Evolutionary conservation across 2,113 vertebrate species (phyloP).

Genomic region (Onychostoma macrolepis): DNA sequence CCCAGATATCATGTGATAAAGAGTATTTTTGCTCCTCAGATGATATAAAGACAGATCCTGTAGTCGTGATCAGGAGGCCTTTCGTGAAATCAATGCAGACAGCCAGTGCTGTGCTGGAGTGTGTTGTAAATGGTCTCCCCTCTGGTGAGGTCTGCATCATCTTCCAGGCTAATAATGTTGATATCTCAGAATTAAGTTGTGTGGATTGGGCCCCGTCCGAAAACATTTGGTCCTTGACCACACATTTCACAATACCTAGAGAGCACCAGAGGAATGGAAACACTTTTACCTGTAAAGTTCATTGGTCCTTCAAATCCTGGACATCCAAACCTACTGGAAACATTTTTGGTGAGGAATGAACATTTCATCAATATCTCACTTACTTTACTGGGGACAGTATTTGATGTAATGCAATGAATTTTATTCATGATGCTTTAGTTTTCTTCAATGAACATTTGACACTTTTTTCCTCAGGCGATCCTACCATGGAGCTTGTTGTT

Average conservation of each 20-base stretch:
- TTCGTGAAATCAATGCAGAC: constrained; percentile 48
- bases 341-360: constrained; percentile 51
- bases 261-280: neutral
- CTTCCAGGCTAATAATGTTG: constrained; percentile 37
- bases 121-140: constrained; percentile 58
- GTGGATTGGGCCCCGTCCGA: constrained; percentile 50
- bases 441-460: neutral
- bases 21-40: constrained; percentile 44
- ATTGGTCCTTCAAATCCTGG: neutral
- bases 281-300: constrained; percentile 46
- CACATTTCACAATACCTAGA: constrained; percentile 34
- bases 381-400: neutral
- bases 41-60: constrained; percentile 31
- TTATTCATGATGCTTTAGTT: neutral
- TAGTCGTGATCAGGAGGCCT: constrained; percentile 66
- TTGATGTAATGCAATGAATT: neutral
- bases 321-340: constrained; percentile 15
- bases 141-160: constrained; percentile 60
- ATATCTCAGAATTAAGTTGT: constrained; percentile 36
- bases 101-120: constrained; percentile 59
- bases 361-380: neutral
- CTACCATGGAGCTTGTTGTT: constrained; percentile 61
- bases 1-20: neutral
- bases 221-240: constrained; percentile 50
- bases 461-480: constrained; percentile 51